Conservation (phyloP, 2,797 vertebrate species). For the Amblyraja radiata region DNA sequence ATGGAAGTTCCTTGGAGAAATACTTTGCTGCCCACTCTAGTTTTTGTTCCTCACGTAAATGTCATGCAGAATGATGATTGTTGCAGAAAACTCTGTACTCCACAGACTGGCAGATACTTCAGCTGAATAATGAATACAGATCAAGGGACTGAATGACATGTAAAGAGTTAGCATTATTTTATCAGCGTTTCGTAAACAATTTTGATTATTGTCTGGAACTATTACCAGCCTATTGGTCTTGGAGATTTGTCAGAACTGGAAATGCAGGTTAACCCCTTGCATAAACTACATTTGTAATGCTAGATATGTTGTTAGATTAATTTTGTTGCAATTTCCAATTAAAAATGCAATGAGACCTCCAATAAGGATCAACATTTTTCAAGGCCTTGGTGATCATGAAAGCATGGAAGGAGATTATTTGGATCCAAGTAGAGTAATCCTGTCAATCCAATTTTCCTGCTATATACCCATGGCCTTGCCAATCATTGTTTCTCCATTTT, state of each 20-base stretch:
- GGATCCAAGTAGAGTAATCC: too few species aligned
- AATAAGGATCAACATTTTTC: too few species aligned
- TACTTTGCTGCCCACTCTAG: neutral
- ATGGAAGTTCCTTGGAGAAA: neutral
- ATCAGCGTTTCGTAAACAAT: neutral
- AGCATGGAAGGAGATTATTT: too few species aligned
- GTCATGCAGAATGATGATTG: neutral
- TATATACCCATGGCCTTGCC: too few species aligned
- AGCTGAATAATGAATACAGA: neutral
- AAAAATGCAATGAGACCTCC: too few species aligned
- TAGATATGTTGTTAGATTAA: too few species aligned
- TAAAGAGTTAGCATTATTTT: neutral
- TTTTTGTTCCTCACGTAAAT: neutral
- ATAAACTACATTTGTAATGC: too few species aligned
- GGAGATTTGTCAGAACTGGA: neutral
- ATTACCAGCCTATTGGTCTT: neutral
- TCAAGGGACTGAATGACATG: neutral
- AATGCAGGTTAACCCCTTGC: neutral
- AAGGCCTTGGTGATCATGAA: too few species aligned
- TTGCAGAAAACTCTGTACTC: neutral
- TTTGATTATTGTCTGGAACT: neutral
- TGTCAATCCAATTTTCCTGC: too few species aligned
- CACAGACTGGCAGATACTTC: neutral
- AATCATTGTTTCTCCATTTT: too few species aligned
- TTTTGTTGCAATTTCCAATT: too few species aligned